Evolutionary conservation across 2,797 vertebrate species (phyloP), one percentile per base, ranked within the genome.

Genomic region (Discoglossus pictus): DNA sequence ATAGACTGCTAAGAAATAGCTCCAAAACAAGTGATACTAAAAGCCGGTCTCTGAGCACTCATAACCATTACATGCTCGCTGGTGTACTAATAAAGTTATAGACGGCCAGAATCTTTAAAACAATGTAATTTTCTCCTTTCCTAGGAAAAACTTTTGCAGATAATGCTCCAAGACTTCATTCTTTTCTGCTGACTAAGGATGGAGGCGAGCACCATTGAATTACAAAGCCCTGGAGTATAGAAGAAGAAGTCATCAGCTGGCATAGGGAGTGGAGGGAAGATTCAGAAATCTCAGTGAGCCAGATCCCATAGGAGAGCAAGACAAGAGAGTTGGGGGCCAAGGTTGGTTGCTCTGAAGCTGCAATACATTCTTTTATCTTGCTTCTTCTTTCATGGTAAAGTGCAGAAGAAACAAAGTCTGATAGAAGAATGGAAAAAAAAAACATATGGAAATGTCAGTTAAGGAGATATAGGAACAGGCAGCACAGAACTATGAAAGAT

Each of bases 31-130:
- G 68, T 73, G 79, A 36, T 50, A 61, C 76, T 77, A 78, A 77
- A 76, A 78, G 34, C 31, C 54, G 17, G 62, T 74, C 74, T 78
- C 79, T 42, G 53, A 74, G 61, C 71, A 73, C 39, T 74, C 79
- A 81, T 83, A 80, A 80, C 72, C 52, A 78, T 75, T 77, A 65
- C 69, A 68, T 76, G 73, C 73, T 79, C 78, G 65, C 70, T 77
- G 60, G 60, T 73, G 12, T 77, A 79, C 78, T 76, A 77, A 79
- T 74, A 79, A 79, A 79, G 43, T 68, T 55, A 73, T 71, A 65
- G 17, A 25, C 68, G 54, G n/a, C 70, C 62, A 46, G n/a, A 70
- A 82, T 78, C 73, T 52, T 39, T 66, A 74, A 81, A 79, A 82
- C 77, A 74, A 80, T 84, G 79, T 79, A 73, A 80, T 84, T 79